Evolutionary conservation across 2,113 vertebrate genomes (phyloP), one percentile per base, ranked within the genome.

Genomic region (Catharus bicknelli): DNA sequence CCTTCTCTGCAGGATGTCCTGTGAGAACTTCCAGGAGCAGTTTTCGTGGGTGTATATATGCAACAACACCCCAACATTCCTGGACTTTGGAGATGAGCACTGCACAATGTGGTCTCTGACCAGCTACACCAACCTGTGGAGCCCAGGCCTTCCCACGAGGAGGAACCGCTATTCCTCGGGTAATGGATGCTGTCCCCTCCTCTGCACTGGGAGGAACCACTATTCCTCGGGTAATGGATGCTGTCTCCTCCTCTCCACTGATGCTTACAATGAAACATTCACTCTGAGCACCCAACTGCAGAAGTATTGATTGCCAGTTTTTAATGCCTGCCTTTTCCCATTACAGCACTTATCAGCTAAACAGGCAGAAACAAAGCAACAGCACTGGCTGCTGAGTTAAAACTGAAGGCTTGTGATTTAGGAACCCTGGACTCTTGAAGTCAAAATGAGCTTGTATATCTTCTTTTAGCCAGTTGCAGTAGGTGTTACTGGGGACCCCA

Each of bases 1-100:
- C 59, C 16, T 58, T 89, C 90, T 75, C 59, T n/a, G 76, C 80
- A 98, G 98, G 98, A 98, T 98, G 93, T 97, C 97, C 50, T 96
- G 72, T 89, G 16, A 74, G 92, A 96, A 95, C 92, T 98, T 98
- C 92, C 81, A 57, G 83, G 72, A 97, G 68, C 94, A 97, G 48
- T 98, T 97, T 85, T 93, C 90, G 7, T 40, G 25, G 48, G 32
- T 98, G 13, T 97, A 43, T n/a, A 43, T 98, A 66, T 98, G 98
- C 36, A 97, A 97, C 84, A 83, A 45, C 53, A 76, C 64, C 29
- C 97, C 97, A 30, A 51, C 96, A 0, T 96, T 88, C 48, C 67
- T 98, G 75, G 95, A 97, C 81, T 95, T 81, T 5, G 94, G 78
- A 72, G 91, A 94, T 42, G 75, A 53, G 10, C 38, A 2, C 8